Evolutionary conservation across 2,113 vertebrate genomes (phyloP).

Genomic region (Datnioides undecimradiatus): DNA sequence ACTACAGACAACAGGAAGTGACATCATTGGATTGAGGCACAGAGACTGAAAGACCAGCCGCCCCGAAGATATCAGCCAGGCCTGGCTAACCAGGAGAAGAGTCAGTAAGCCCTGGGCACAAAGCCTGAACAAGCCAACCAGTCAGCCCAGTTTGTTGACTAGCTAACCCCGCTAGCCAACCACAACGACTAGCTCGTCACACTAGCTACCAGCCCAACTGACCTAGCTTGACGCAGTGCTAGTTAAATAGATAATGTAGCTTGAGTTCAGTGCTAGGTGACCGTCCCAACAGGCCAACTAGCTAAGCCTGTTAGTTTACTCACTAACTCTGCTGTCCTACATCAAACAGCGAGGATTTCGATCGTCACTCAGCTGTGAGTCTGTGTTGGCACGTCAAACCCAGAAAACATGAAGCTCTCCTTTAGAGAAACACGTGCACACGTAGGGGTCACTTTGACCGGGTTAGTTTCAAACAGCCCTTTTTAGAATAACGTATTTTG

Average conservation of each 20-base stretch:
- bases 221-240: conserved; percentile 46
- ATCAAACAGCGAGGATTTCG: background rate
- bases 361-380: conserved; percentile 2
- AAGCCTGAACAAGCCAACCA: conserved; percentile 59
- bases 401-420: conserved; percentile 39
- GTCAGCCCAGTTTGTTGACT: conserved; percentile 44
- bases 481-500: conserved; percentile 45
- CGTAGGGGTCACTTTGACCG: conserved; percentile 46
- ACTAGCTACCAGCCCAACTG: conserved; percentile 45
- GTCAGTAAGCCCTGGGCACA: conserved; percentile 37
- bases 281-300: conserved; percentile 8
- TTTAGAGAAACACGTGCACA: conserved; percentile 20
- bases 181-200: conserved; percentile 18
- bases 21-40: conserved; percentile 34
- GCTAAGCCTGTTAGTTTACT: conserved; percentile 16
- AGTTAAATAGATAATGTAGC: conserved; percentile 54
- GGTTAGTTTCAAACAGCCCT: conserved; percentile 53
- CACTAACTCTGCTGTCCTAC: conserved; percentile 25
- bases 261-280: conserved; percentile 45
- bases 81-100: conserved; percentile 36
- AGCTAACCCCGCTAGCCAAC: conserved; percentile 35
- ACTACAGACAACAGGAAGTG: conserved; percentile 73
- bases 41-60: conserved; percentile 49
- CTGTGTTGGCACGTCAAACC: conserved; percentile 6
- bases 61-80: conserved; percentile 40